phyloP scores from a whole-genome alignment of 2,888 invertebrate species.

The Bombylius discolor region DNA sequence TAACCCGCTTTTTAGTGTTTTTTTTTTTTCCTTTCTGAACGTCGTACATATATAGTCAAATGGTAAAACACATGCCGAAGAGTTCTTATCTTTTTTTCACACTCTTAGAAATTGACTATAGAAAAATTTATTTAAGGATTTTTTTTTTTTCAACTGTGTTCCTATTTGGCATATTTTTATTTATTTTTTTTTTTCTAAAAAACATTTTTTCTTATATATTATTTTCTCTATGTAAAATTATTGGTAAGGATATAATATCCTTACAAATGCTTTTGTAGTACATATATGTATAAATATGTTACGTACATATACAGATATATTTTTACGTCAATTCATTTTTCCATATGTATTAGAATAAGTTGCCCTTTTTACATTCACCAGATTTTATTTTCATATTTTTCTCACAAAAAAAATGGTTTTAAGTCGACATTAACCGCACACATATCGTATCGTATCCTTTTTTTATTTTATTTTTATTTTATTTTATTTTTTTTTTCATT shows the following conservation, averaged over 20 bases:
- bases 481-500: no score
- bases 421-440: constrained; percentile 8
- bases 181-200: no score
- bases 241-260: no score
- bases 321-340: not conserved
- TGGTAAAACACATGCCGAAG: not conserved
- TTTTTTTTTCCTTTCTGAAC: not conserved
- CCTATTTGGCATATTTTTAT: no score
- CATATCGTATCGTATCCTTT: not conserved
- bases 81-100: not conserved
- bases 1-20: not conserved
- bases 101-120: not conserved
- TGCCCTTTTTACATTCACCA: constrained; percentile 8
- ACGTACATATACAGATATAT: no score
- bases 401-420: constrained; percentile 2
- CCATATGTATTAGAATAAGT: constrained; percentile 5
- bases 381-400: constrained; percentile 14
- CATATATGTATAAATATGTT: no score
- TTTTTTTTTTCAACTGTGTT: no score
- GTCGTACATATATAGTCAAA: no score
- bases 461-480: no score
- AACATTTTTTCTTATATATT: no score
- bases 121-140: not conserved
- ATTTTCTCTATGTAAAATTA: no score
- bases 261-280: no score